A percentile compares a stretch with the other conserved stretches of the same genome.
phyloP scores from a whole-genome alignment of 2,888 invertebrate genomes.

The Gymnoscelis rufifasciata region DNA sequence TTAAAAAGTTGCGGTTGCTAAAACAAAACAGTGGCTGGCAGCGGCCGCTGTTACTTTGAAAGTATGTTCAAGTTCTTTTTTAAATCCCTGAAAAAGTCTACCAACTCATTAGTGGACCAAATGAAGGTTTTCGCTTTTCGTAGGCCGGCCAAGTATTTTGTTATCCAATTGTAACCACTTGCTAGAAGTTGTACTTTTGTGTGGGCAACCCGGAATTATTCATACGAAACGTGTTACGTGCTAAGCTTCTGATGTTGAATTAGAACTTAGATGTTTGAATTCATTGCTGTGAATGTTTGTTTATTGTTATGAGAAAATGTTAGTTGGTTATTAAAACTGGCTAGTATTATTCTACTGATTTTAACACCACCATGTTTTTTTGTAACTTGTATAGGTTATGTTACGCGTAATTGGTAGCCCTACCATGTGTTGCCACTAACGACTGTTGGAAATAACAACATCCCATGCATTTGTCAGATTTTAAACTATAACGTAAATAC shows the following conservation, averaged over 20 bases:
- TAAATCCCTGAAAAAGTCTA: constrained; percentile 45
- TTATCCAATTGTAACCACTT: constrained; percentile 11
- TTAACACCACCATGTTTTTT: too few species aligned
- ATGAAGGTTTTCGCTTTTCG: constrained; percentile 44
- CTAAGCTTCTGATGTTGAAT: constrained; percentile 31
- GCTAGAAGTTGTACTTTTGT: constrained; percentile 29
- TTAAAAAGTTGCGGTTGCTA: constrained; percentile 26
- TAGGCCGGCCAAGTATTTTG: constrained; percentile 32
- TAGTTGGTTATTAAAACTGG: too few species aligned
- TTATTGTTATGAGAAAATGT: too few species aligned
- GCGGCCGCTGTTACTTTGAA: constrained; percentile 38
- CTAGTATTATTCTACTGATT: too few species aligned
- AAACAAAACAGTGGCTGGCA: constrained; percentile 26
- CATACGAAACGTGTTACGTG: constrained; percentile 38
- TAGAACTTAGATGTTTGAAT: constrained; percentile 35
- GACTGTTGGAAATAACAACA: too few species aligned
- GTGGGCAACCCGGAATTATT: constrained; percentile 37
- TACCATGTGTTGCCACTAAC: too few species aligned
- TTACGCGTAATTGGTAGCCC: too few species aligned
- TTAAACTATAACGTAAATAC: too few species aligned
- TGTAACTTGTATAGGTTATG: too few species aligned
- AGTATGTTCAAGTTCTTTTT: constrained; percentile 40
- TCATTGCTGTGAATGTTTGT: constrained; percentile 14
- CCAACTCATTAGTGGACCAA: constrained; percentile 56
- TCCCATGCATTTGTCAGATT: too few species aligned